Evolutionary conservation across 1,140 invertebrate genomes (phyloP), one percentile per base, ranked within the genome.

Genomic region (Melipona quadrifasciata): DNA sequence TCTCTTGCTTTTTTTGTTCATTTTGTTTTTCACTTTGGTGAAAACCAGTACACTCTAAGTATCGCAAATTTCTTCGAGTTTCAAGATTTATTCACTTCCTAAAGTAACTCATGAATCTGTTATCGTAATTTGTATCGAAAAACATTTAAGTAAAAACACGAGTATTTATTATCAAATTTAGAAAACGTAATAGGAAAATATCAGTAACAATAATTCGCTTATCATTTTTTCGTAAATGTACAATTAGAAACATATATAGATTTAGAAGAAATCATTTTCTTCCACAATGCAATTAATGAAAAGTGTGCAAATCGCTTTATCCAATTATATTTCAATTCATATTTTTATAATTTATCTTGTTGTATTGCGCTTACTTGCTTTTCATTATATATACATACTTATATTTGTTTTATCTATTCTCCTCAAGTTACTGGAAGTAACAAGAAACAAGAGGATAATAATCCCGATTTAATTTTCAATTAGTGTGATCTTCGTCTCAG

Each of bases 71-170:
- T 21, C 21, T 24, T 53, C 68, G 47, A 75, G 34, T 83, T 75
- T 58, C 67, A 65, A 80, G 58, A 79, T 70, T 68, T 51, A 31
- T 87, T 76, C 65, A 77, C 58, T 86, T 75, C 65, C 65, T 51
- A 57, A 31, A 71, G 58, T 51, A 21, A 71, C 14, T 55, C 1
- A 51, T 57, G 51, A 79, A 87, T 2, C 21, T 61, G 10, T 61
- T 70, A 79, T 73, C 70, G 64, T 76, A 86, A 87, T 68, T 27
- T 72, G 12, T 4, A 57, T 57, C 39, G 67, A 58, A 47, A 71
- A n/a, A 16, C 10, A 19, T 11, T 80, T 24, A 16, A 80, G 16
- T 11, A 1, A 10, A 53, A 47, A 16, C 1, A 34, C 27, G 16
- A 21, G 11, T 24, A 4, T 55, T 79, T 47, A 16, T 19, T 6